phyloP scores from a whole-genome alignment of 2,888 invertebrate species.

The Acleris holmiana region DNA sequence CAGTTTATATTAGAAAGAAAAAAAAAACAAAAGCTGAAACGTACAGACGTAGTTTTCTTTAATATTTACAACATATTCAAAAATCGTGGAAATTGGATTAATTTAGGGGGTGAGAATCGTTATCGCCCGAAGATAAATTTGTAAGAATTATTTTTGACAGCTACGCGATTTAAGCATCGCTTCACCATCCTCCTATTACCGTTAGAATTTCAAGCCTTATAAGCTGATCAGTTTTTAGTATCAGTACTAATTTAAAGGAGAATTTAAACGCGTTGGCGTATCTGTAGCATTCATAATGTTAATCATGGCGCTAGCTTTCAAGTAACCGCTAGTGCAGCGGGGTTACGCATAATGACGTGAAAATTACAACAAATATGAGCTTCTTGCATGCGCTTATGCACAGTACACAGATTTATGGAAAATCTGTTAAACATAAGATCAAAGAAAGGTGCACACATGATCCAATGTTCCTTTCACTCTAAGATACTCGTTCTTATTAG shows the following conservation, averaged over 20 bases:
- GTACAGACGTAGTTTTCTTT: no score
- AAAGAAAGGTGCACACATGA: neutral
- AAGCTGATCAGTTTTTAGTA: neutral
- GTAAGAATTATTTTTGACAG: no score
- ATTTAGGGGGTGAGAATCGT: no score
- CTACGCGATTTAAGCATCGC: no score
- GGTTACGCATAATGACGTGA: constrained; percentile 74
- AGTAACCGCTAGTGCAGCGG: constrained; percentile 57
- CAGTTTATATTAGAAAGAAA: no score
- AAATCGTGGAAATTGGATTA: no score
- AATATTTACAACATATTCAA: no score
- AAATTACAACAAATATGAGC: constrained; percentile 72
- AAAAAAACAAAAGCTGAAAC: no score
- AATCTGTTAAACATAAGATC: neutral
- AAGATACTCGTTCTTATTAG: no score
- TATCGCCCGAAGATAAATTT: no score
- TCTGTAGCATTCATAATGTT: constrained; percentile 44
- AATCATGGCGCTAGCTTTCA: constrained; percentile 66
- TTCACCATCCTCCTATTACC: no score
- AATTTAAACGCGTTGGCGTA: constrained; percentile 33
- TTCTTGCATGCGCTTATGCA: constrained; percentile 56
- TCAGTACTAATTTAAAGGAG: neutral
- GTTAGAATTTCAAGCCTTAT: neutral
- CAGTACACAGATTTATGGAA: constrained; percentile 51
- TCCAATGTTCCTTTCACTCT: no score